A percentile compares a stretch with the other conserved stretches of the same genome.
phyloP scores from a whole-genome alignment of 2,888 invertebrate genomes.

The Eristalis pertinax region DNA sequence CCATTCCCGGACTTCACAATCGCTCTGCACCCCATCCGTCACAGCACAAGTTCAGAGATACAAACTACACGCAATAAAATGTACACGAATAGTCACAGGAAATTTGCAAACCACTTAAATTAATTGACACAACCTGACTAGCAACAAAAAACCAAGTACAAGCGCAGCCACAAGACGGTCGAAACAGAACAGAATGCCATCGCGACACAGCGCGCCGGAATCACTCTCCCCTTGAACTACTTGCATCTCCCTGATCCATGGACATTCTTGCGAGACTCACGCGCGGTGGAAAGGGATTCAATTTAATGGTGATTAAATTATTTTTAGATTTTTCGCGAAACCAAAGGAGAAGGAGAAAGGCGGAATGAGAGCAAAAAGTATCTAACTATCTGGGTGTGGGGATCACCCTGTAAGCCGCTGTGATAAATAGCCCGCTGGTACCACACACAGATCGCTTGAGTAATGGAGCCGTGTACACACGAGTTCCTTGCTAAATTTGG shows the following conservation, averaged over 20 bases:
- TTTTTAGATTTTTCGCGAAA: constrained; percentile 59
- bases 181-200: constrained; percentile 26
- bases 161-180: constrained; percentile 1
- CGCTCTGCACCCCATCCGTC: constrained; percentile 10
- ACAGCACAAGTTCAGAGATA: constrained; percentile 10
- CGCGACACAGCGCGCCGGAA: constrained; percentile 20
- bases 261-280: constrained; percentile 27
- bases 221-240: constrained; percentile 66
- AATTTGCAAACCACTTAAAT: constrained; percentile 67
- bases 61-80: constrained; percentile 19
- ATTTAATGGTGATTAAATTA: constrained; percentile 56
- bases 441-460: constrained; percentile 39
- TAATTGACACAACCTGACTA: constrained; percentile 57
- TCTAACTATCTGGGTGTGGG: constrained; percentile 20
- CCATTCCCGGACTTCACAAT: constrained; percentile 10
- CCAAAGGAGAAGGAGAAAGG: constrained; percentile 2
- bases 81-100: constrained; percentile 41
- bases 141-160: constrained; percentile 9
- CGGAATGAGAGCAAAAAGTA: constrained; percentile 2
- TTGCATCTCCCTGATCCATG: constrained; percentile 46
- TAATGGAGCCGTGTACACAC: constrained; percentile 24
- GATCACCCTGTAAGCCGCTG: constrained; percentile 21
- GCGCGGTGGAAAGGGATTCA: constrained; percentile 25
- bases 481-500: constrained; percentile 59
- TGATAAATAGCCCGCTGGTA: constrained; percentile 28